Evolutionary conservation across 2,797 vertebrate genomes (phyloP).

Genomic region (Muscicapa comitata): DNA sequence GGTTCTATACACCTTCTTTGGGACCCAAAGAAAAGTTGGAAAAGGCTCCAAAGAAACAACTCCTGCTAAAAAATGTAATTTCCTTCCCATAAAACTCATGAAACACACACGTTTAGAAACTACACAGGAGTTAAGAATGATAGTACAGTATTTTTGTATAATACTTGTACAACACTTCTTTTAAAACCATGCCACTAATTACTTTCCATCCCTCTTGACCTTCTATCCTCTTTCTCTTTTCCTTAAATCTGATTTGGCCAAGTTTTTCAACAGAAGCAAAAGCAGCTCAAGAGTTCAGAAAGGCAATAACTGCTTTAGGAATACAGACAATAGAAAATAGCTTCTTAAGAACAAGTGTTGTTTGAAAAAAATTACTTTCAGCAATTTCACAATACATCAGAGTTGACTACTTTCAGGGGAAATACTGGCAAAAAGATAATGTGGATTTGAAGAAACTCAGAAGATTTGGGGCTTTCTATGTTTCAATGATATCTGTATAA

Average conservation of each 20-base stretch:
- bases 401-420: not conserved
- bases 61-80: not conserved
- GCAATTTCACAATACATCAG: not conserved
- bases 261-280: not conserved
- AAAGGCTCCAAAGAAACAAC: not conserved
- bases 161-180: not conserved
- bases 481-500: not conserved
- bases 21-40: not conserved
- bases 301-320: not conserved
- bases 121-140: not conserved
- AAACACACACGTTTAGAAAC: not conserved
- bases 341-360: not conserved
- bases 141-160: not conserved
- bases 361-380: not conserved
- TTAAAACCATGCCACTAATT: not conserved
- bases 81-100: not conserved
- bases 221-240: not conserved
- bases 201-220: not conserved
- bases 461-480: not conserved
- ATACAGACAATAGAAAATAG: not conserved
- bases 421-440: not conserved
- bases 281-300: not conserved
- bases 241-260: not conserved
- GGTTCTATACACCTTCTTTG: not conserved
- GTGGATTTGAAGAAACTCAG: not conserved